Evolutionary conservation across 2,797 vertebrate species (phyloP).

Genomic region (Brotula barbata): DNA sequence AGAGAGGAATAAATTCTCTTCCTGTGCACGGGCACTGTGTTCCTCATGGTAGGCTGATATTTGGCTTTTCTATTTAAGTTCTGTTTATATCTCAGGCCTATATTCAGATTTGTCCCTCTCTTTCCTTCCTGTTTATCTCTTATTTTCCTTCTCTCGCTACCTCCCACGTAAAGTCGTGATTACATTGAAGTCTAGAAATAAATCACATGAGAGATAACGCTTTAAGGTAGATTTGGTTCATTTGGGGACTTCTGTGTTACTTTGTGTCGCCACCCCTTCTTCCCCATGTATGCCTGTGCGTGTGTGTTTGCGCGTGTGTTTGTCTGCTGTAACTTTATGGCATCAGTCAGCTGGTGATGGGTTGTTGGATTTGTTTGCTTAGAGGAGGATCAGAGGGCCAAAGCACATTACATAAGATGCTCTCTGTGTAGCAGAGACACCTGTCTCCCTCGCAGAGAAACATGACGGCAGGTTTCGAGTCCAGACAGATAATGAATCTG

Average conservation of each 20-base stretch:
- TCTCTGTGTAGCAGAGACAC: slow-evolving; percentile 71
- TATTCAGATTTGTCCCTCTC: slow-evolving; percentile 59
- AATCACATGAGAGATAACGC: slow-evolving; percentile 34
- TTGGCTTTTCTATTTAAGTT: slow-evolving; percentile 50
- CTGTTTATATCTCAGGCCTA: slow-evolving; percentile 54
- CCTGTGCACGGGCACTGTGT: slow-evolving; percentile 17
- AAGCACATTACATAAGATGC: slow-evolving; percentile 77
- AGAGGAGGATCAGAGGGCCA: slow-evolving; percentile 66
- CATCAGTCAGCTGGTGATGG: slow-evolving; percentile 59
- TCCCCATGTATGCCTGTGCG: slow-evolving; percentile 5
- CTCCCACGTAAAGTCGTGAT: slow-evolving; percentile 70
- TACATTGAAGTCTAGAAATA: slow-evolving; percentile 56
- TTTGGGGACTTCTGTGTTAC: slow-evolving; percentile 16
- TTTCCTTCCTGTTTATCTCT: slow-evolving; percentile 48
- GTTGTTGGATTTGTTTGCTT: slow-evolving; percentile 72
- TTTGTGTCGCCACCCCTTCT: slow-evolving; percentile 10
- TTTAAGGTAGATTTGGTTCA: slow-evolving; percentile 16
- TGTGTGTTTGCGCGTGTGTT: slow-evolving; percentile 3
- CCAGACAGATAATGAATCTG: slow-evolving; percentile 48
- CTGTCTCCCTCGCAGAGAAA: slow-evolving; percentile 57
- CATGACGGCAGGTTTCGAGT: slow-evolving; percentile 38
- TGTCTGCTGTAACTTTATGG: slow-evolving; percentile 58
- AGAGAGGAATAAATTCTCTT: slow-evolving; percentile 14
- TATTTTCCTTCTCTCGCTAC: slow-evolving; percentile 48
- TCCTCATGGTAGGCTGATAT: slow-evolving; percentile 36